phyloP scores from a whole-genome alignment of 2,797 vertebrate species.

The Cirrhinus molitorella region DNA sequence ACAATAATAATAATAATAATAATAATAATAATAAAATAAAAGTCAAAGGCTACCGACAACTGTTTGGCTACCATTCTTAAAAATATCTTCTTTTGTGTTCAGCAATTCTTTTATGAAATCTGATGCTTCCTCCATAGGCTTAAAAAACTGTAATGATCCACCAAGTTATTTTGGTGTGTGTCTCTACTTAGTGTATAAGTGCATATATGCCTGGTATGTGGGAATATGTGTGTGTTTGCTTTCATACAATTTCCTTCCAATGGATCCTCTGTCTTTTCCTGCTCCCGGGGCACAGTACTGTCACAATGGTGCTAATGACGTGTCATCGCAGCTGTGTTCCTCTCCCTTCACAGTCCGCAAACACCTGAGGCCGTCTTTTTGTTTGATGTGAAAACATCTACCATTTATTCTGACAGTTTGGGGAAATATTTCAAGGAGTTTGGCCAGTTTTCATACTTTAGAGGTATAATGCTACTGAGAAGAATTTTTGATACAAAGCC shows the following conservation, averaged over 20 bases:
- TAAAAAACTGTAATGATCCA: not conserved
- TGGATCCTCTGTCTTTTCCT: conserved; percentile 66
- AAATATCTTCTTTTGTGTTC: not conserved
- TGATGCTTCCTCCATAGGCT: not conserved
- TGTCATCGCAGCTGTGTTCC: conserved; percentile 64
- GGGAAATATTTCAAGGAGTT: conserved; percentile 61
- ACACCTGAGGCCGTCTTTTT: conserved; percentile 62
- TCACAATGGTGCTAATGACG: conserved; percentile 77
- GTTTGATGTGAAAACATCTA: conserved; percentile 75
- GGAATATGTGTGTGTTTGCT: conserved; percentile 16
- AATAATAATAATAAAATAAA: not conserved
- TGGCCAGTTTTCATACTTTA: conserved; percentile 44
- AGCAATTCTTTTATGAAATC: not conserved
- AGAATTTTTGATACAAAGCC: conserved; percentile 65
- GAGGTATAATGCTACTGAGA: conserved; percentile 48
- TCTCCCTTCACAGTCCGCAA: conserved; percentile 73
- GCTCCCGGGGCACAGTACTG: conserved; percentile 60
- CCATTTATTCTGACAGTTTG: conserved; percentile 72
- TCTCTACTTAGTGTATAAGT: conserved; percentile 21
- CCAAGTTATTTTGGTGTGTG: not conserved
- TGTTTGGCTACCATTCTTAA: not conserved
- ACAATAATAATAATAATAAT: too few relatives aligned
- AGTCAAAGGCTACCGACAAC: not conserved
- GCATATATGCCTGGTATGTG: conserved; percentile 42
- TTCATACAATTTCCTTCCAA: conserved; percentile 48